phyloP scores from a whole-genome alignment of 2,113 vertebrate species.

The Neodon shergylaensis region DNA sequence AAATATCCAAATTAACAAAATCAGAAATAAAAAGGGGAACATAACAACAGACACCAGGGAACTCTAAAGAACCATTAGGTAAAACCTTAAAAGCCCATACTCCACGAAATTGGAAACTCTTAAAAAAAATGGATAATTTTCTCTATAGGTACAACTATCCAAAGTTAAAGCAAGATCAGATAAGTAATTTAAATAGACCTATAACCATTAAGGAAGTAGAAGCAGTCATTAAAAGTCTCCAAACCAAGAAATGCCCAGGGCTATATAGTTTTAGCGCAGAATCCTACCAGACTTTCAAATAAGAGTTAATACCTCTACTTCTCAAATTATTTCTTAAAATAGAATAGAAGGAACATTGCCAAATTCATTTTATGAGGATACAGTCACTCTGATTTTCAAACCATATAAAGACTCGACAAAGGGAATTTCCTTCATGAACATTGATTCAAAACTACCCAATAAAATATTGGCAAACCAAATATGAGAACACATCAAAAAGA shows the following conservation, averaged over 20 bases:
- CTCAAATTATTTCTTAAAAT: neutral
- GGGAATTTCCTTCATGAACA: neutral
- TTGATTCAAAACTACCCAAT: neutral
- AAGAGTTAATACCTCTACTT: neutral
- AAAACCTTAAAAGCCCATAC: neutral
- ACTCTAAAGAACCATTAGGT: neutral
- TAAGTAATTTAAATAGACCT: neutral
- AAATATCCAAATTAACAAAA: neutral
- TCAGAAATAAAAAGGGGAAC: neutral
- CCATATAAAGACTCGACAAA: neutral
- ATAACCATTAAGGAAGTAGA: neutral
- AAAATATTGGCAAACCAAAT: neutral
- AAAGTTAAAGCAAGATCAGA: neutral
- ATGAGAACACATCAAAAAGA: neutral
- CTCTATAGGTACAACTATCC: neutral
- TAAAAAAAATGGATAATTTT: neutral
- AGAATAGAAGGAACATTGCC: neutral
- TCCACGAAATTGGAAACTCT: neutral
- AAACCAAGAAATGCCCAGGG: neutral
- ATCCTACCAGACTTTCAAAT: neutral
- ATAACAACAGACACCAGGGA: neutral
- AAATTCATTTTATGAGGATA: neutral
- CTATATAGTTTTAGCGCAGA: neutral
- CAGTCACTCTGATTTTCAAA: neutral
- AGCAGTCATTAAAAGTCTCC: neutral